A percentile compares a stretch with the other conserved stretches of the same genome.
phyloP scores from a whole-genome alignment of 2,888 invertebrate species.

The Ceraclea dissimilis region DNA sequence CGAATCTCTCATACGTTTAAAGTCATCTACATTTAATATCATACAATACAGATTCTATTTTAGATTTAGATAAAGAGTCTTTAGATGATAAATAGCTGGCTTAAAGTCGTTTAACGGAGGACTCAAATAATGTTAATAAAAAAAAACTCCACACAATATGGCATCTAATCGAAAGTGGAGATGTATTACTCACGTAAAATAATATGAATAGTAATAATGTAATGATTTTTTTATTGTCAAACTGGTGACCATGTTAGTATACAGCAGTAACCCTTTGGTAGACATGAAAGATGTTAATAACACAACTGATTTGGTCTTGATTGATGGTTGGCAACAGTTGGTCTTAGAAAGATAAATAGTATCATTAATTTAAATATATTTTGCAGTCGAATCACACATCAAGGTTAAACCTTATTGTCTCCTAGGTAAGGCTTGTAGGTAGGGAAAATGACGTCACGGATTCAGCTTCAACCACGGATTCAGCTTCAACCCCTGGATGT shows the following conservation, averaged over 20 bases:
- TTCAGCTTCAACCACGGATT: no score
- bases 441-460: no score
- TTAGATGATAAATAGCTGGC: not conserved
- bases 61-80: not conserved
- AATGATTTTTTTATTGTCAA: not conserved
- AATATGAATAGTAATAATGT: not conserved
- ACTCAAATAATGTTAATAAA: not conserved
- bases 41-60: not conserved
- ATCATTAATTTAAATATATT: no score
- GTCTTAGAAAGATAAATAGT: no score
- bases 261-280: not conserved
- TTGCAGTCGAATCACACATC: no score
- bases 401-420: no score
- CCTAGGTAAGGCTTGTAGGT: no score
- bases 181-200: not conserved
- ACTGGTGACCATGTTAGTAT: not conserved
- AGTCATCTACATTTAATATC: no score
- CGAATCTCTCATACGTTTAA: not conserved
- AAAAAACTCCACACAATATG: not conserved
- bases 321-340: no score
- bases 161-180: not conserved
- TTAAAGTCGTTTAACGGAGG: not conserved
- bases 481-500: no score
- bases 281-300: not conserved
- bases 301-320: not conserved